Conservation (phyloP, 2,888 invertebrate species). For the Agrypnus murinus region DNA sequence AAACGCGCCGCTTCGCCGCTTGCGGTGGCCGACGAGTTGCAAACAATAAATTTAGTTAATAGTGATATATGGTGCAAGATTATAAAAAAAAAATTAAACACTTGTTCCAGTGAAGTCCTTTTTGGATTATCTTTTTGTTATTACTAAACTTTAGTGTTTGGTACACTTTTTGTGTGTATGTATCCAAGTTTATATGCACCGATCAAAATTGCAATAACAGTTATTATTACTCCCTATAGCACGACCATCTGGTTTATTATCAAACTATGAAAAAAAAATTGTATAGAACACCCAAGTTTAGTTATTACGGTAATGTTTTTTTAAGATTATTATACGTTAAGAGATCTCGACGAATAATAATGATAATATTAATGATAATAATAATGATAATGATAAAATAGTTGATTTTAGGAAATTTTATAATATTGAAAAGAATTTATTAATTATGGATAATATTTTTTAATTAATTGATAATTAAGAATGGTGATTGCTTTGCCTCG, state of each 20-base stretch:
- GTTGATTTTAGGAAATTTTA: conserved; percentile 37
- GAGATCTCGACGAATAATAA: conserved; percentile 44
- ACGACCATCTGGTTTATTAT: too few species aligned
- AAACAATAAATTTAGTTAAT: conserved; percentile 52
- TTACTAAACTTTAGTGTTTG: too few species aligned
- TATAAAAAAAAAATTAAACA: conserved; percentile 18
- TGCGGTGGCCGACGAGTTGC: conserved; percentile 74
- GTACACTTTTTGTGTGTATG: too few species aligned
- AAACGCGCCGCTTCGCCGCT: conserved; percentile 71
- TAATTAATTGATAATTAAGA: conserved; percentile 2
- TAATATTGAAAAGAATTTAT: conserved; percentile 33
- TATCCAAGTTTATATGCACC: too few species aligned
- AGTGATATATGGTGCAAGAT: conserved; percentile 34
- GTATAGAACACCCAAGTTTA: too few species aligned
- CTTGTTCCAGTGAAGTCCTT: conserved; percentile 10
- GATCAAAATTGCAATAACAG: too few species aligned
- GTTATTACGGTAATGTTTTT: too few species aligned
- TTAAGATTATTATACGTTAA: conserved; percentile 35
- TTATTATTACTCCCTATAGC: too few species aligned
- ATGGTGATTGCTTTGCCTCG: conserved; percentile 71
- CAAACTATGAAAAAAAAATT: too few species aligned
- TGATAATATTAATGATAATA: background rate
- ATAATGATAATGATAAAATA: conserved; percentile 1
- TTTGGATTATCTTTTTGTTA: too few species aligned
- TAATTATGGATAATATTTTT: conserved; percentile 7